Conservation (phyloP, 2,888 invertebrate species). For the Melinopterus prodromus region DNA sequence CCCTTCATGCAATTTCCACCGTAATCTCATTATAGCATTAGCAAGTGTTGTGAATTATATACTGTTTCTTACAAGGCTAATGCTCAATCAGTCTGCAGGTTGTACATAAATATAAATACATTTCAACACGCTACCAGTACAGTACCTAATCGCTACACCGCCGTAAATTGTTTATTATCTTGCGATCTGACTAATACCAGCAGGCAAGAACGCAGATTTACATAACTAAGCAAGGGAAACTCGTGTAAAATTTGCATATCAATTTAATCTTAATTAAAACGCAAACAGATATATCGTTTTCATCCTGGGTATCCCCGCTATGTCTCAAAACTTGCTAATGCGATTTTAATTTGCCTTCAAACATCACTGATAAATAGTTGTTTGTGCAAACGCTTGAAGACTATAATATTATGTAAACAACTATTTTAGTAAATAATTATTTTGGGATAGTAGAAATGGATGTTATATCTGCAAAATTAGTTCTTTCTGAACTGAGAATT, state of each 20-base stretch:
- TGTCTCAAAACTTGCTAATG: not conserved
- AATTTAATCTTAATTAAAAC: conserved; percentile 4
- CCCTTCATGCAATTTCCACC: too few relatives aligned
- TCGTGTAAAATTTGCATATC: conserved; percentile 4
- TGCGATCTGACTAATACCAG: not conserved
- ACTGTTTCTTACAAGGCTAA: too few relatives aligned
- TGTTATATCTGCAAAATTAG: too few relatives aligned
- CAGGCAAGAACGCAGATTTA: not conserved
- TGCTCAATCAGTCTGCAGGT: too few relatives aligned
- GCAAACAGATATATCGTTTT: not conserved
- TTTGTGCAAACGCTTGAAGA: not conserved
- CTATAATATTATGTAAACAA: not conserved
- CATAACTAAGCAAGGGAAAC: not conserved
- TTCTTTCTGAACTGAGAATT: too few relatives aligned
- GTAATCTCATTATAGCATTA: too few relatives aligned
- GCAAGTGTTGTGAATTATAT: too few relatives aligned
- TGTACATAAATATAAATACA: too few relatives aligned
- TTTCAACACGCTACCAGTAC: not conserved
- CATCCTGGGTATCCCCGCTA: not conserved
- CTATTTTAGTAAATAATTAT: too few relatives aligned
- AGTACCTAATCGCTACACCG: not conserved
- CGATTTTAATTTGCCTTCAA: not conserved
- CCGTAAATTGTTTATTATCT: not conserved
- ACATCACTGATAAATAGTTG: not conserved
- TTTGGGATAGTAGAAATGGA: too few relatives aligned